A percentile compares a stretch with the other conserved stretches of the same genome.
phyloP scores from a whole-genome alignment of 2,797 vertebrate genomes.

The Todus mexicanus region DNA sequence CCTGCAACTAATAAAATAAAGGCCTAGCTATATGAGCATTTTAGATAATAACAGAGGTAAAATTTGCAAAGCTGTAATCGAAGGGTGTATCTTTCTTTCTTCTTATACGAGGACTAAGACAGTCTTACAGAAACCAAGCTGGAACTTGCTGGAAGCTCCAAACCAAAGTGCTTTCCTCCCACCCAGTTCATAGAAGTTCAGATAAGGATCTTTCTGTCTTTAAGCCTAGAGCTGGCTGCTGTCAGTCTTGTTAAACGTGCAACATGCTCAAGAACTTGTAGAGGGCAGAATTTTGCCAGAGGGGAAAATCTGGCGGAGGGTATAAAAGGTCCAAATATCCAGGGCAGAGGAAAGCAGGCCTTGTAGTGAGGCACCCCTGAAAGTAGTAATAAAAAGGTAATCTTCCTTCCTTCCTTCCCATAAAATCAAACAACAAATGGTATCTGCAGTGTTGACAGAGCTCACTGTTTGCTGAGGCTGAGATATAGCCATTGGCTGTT shows the following conservation, averaged over 20 bases:
- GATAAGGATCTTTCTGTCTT: conserved; percentile 34
- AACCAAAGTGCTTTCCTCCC: background rate
- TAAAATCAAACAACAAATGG: conserved; percentile 41
- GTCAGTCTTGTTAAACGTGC: background rate
- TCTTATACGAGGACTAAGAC: background rate
- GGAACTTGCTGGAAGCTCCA: background rate
- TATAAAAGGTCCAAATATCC: background rate
- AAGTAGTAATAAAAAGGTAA: conserved; percentile 15
- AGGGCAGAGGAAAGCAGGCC: background rate
- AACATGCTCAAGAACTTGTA: background rate
- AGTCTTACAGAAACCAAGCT: background rate
- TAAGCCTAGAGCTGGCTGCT: background rate
- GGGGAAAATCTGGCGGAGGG: background rate
- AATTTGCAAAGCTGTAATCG: background rate
- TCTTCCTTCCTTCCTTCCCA: background rate
- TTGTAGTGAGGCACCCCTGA: background rate
- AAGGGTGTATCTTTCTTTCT: background rate
- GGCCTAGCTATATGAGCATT: background rate
- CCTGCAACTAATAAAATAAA: background rate
- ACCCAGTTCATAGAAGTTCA: background rate
- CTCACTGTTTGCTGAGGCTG: conserved; percentile 20
- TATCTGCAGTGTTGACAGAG: conserved; percentile 31
- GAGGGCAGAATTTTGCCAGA: background rate
- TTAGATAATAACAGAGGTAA: background rate
- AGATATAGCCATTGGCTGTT: conserved; percentile 36